phyloP scores from a whole-genome alignment of 2,797 vertebrate genomes.

The Manis pentadactyla region DNA sequence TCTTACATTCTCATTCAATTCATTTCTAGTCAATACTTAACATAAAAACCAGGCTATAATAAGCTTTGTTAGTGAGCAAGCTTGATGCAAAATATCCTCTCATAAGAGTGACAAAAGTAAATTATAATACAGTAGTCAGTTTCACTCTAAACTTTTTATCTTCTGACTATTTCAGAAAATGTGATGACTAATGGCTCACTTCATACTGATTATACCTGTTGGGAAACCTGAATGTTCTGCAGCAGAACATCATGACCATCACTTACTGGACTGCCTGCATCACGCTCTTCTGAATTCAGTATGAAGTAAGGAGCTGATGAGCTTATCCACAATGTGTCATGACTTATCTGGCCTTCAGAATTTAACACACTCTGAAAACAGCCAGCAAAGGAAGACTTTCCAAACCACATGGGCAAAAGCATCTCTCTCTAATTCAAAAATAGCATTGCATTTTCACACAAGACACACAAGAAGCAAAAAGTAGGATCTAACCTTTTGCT shows the following conservation, averaged over 20 bases:
- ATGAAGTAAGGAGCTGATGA: constrained; percentile 54
- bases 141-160: constrained; percentile 72
- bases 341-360: constrained; percentile 74
- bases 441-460: background rate
- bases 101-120: constrained; percentile 43
- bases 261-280: constrained; percentile 71
- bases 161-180: constrained; percentile 78
- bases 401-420: constrained; percentile 47
- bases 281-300: constrained; percentile 57
- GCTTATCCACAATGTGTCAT: constrained; percentile 63
- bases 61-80: constrained; percentile 35
- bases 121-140: constrained; percentile 62
- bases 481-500: background rate
- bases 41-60: background rate
- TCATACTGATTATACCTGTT: constrained; percentile 68
- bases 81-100: constrained; percentile 31
- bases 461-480: constrained; percentile 54
- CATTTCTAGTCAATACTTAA: constrained; percentile 37
- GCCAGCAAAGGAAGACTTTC: constrained; percentile 56
- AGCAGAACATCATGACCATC: constrained; percentile 62
- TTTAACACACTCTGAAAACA: constrained; percentile 44
- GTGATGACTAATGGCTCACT: constrained; percentile 76
- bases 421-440: background rate
- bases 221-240: constrained; percentile 74
- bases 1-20: background rate